Percentiles rank a stretch among this genome's conserved stretches.
phyloP scores from a whole-genome alignment of 2,797 vertebrate species.

The Xenops minutus region DNA sequence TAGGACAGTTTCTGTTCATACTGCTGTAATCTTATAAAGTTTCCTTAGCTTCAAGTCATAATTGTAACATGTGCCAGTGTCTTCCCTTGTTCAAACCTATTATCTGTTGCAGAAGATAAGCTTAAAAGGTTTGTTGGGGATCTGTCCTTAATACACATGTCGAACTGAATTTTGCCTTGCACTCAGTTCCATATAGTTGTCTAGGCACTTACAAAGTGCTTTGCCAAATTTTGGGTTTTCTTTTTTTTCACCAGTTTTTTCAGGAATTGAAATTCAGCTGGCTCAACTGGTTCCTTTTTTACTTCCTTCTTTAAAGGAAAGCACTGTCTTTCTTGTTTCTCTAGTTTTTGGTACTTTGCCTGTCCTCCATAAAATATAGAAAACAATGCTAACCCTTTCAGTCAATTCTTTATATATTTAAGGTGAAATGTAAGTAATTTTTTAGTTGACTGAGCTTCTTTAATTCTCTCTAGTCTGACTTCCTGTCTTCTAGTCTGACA shows the following conservation, averaged over 20 bases:
- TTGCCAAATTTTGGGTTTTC: neutral
- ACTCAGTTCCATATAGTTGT: neutral
- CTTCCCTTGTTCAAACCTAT: neutral
- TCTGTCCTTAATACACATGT: neutral
- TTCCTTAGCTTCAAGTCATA: neutral
- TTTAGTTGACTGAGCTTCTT: neutral
- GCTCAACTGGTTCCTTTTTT: slow-evolving; percentile 10
- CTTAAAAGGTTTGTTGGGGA: neutral
- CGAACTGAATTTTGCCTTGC: neutral
- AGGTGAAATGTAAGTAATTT: neutral
- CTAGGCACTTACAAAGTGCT: neutral
- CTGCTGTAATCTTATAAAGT: neutral
- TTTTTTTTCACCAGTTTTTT: neutral
- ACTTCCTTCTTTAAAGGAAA: slow-evolving; percentile 18
- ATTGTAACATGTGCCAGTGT: neutral
- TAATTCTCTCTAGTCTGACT: neutral
- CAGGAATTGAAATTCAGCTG: slow-evolving; percentile 22
- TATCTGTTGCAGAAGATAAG: neutral
- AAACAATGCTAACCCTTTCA: neutral
- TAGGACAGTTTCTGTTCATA: neutral
- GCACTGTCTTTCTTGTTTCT: neutral
- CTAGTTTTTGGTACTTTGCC: neutral
- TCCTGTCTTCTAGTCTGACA: neutral
- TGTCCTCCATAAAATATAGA: neutral
- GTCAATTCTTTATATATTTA: neutral